Evolutionary conservation across 2,797 vertebrate genomes (phyloP).

Genomic region (Poeciliopsis infans): DNA sequence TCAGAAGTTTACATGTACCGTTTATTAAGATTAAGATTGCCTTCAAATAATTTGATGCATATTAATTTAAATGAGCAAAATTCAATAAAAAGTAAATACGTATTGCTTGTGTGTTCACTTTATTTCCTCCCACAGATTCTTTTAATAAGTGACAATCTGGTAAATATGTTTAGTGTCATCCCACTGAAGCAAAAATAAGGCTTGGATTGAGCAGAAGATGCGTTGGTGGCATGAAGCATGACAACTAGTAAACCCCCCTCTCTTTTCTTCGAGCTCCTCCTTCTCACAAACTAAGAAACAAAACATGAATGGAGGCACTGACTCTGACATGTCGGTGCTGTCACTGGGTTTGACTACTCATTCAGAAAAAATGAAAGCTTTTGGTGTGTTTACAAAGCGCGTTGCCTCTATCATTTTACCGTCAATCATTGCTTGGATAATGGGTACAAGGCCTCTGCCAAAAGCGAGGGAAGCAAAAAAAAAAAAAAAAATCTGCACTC

Average conservation of each 20-base stretch:
- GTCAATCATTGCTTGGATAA: slow-evolving; percentile 52
- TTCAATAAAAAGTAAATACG: background rate
- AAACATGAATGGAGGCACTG: slow-evolving; percentile 57
- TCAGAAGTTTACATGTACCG: background rate
- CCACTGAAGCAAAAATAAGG: slow-evolving; percentile 42
- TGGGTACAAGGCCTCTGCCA: slow-evolving; percentile 38
- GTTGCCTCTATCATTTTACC: slow-evolving; percentile 51
- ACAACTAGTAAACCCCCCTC: slow-evolving; percentile 40
- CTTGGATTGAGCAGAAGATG: slow-evolving; percentile 29
- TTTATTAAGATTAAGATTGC: background rate
- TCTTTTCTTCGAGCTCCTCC: slow-evolving; percentile 15
- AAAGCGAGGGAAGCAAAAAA: slow-evolving; percentile 17
- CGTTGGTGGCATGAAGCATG: slow-evolving; percentile 45
- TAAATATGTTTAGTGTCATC: slow-evolving; percentile 48
- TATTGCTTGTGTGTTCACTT: slow-evolving; percentile 21
- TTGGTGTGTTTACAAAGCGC: background rate
- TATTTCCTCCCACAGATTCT: slow-evolving; percentile 22
- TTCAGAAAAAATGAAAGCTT: slow-evolving; percentile 43
- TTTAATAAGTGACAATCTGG: slow-evolving; percentile 22
- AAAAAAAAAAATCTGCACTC: slow-evolving; percentile 58
- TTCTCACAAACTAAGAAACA: slow-evolving; percentile 29
- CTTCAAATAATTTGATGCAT: background rate
- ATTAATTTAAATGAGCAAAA: background rate
- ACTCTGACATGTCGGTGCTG: slow-evolving; percentile 38
- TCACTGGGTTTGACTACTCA: slow-evolving; percentile 50